These are phyloP conservation scores for Pemphigus obesinymphae DNA, from an alignment of 1,140 invertebrate genomes.

Conservation along the genomic window DNA sequence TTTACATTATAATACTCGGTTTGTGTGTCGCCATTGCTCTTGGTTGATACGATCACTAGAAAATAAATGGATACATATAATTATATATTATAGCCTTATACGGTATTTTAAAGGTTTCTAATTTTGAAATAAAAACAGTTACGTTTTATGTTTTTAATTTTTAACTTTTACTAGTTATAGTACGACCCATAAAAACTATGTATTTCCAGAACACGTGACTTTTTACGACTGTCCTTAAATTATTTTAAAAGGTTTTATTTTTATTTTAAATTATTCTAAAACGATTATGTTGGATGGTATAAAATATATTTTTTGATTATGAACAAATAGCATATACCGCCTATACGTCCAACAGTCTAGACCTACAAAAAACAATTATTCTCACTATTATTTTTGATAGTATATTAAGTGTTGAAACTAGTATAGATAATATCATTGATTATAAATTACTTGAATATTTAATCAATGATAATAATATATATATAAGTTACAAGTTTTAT, in stretches of 20 bases:
- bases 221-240: too few species aligned
- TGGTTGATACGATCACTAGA: conserved; percentile 25
- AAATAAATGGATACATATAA: not conserved
- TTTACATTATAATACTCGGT: conserved; percentile 20
- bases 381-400: not conserved
- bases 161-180: not conserved
- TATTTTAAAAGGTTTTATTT: too few species aligned
- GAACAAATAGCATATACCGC: not conserved
- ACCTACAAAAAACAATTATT: not conserved
- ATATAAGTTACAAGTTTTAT: not conserved
- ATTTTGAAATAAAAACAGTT: not conserved
- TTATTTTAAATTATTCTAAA: too few species aligned
- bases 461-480: not conserved
- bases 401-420: too few species aligned
- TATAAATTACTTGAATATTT: too few species aligned
- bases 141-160: not conserved
- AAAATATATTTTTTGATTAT: not conserved
- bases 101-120: not conserved
- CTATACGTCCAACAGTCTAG: not conserved
- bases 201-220: not conserved
- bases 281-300: too few species aligned
- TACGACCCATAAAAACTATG: not conserved
- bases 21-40: not conserved
- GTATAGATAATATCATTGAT: too few species aligned
- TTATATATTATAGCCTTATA: not conserved